Evolutionary conservation across 2,113 vertebrate species (phyloP).

Genomic region (Globicephala melas): DNA sequence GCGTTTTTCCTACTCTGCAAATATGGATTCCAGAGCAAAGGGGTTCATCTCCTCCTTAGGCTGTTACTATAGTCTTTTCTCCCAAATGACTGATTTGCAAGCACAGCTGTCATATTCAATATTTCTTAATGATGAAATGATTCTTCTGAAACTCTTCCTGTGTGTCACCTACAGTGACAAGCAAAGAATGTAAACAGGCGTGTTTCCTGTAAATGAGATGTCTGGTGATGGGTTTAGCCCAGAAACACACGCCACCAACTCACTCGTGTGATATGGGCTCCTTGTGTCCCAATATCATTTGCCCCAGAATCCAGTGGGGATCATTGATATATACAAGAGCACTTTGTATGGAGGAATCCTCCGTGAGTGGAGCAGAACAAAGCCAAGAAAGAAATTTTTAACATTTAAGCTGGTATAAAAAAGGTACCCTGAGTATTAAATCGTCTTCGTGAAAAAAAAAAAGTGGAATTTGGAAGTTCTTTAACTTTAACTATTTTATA

Average conservation of each 20-base stretch:
- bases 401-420: background rate
- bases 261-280: background rate
- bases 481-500: background rate
- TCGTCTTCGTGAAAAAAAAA: constrained; percentile 60
- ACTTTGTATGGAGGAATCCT: constrained; percentile 59
- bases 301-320: background rate
- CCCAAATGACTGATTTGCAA: constrained; percentile 32
- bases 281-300: background rate
- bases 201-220: constrained; percentile 48
- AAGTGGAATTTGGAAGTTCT: background rate
- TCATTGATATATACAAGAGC: constrained; percentile 31
- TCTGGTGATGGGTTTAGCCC: constrained; percentile 56
- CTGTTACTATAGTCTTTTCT: background rate
- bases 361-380: constrained; percentile 50
- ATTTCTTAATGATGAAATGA: constrained; percentile 59
- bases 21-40: background rate
- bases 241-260: constrained; percentile 15
- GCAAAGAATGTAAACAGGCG: constrained; percentile 58
- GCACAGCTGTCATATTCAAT: constrained; percentile 47
- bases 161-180: constrained; percentile 45
- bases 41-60: background rate
- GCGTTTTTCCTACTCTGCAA: background rate
- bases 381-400: background rate
- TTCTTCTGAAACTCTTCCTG: constrained; percentile 56
- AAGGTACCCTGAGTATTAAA: background rate